Conservation (phyloP, 2,113 vertebrate species). For the Grallaria varia region DNA sequence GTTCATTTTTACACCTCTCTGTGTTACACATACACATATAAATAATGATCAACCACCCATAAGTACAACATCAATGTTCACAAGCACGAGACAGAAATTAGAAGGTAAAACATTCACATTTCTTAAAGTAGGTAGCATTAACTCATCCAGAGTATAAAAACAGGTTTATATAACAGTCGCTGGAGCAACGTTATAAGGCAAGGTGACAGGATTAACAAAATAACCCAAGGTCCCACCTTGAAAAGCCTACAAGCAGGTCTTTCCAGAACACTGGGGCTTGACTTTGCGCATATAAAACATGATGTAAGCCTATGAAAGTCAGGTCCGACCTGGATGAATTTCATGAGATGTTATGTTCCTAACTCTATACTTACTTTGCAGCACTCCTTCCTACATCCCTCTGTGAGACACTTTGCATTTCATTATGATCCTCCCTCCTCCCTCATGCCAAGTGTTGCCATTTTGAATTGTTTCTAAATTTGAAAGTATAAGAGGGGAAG, state of each 20-base stretch:
- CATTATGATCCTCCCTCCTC: background rate
- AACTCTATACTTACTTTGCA: background rate
- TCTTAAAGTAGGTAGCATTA: constrained; percentile 1
- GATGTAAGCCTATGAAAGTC: background rate
- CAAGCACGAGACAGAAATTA: constrained; percentile 7
- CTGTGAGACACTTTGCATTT: background rate
- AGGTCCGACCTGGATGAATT: background rate
- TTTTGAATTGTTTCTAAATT: background rate
- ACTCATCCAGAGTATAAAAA: background rate
- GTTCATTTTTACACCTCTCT: background rate
- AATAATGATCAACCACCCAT: background rate
- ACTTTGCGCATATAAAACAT: background rate
- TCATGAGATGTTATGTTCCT: background rate
- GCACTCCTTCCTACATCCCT: background rate
- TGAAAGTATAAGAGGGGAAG: background rate
- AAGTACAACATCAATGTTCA: background rate
- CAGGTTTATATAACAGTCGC: background rate
- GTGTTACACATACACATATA: background rate
- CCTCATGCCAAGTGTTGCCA: background rate
- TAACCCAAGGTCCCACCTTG: rapidly evolving
- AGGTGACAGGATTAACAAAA: constrained; percentile 40
- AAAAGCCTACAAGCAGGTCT: background rate
- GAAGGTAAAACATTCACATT: background rate
- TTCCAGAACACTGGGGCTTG: background rate
- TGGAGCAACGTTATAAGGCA: constrained; percentile 38